Percentiles rank a stretch among this genome's conserved stretches.
Evolutionary conservation across 2,888 invertebrate species (phyloP).

Genomic region (Drosophila anomelani): DNA sequence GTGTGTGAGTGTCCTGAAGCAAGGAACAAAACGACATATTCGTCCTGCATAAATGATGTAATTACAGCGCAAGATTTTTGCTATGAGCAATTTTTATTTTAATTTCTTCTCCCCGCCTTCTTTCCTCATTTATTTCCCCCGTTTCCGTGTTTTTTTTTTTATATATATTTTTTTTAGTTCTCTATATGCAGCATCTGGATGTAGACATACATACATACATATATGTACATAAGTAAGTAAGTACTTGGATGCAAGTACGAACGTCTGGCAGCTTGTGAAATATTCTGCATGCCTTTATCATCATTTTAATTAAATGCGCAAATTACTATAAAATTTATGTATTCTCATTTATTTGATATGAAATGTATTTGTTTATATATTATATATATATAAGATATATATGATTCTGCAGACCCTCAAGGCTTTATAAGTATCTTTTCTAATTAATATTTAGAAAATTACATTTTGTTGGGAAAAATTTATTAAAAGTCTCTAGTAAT

Average conservation of each 20-base stretch:
- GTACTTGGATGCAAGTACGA: slow-evolving; percentile 22
- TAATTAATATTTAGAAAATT: too few relatives aligned
- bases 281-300: slow-evolving; percentile 76
- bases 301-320: slow-evolving; percentile 77
- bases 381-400: too few relatives aligned
- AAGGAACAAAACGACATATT: slow-evolving; percentile 78
- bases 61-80: slow-evolving; percentile 81
- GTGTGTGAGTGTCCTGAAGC: slow-evolving; percentile 31
- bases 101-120: slow-evolving; percentile 59
- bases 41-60: slow-evolving; percentile 83
- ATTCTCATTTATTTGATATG: slow-evolving; percentile 30
- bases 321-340: slow-evolving; percentile 71
- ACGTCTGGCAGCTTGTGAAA: slow-evolving; percentile 60
- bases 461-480: too few relatives aligned
- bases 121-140: slow-evolving; percentile 52
- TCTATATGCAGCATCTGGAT: slow-evolving; percentile 17
- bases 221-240: slow-evolving; percentile 9
- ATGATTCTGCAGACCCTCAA: too few relatives aligned
- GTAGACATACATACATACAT: neutral
- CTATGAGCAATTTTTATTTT: slow-evolving; percentile 78
- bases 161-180: slow-evolving; percentile 43
- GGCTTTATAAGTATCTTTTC: neutral
- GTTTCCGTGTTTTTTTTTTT: slow-evolving; percentile 25
- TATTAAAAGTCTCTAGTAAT: too few relatives aligned
- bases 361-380: neutral